Evolutionary conservation across 2,113 vertebrate genomes (phyloP).

Genomic region (Mohoua ochrocephala): DNA sequence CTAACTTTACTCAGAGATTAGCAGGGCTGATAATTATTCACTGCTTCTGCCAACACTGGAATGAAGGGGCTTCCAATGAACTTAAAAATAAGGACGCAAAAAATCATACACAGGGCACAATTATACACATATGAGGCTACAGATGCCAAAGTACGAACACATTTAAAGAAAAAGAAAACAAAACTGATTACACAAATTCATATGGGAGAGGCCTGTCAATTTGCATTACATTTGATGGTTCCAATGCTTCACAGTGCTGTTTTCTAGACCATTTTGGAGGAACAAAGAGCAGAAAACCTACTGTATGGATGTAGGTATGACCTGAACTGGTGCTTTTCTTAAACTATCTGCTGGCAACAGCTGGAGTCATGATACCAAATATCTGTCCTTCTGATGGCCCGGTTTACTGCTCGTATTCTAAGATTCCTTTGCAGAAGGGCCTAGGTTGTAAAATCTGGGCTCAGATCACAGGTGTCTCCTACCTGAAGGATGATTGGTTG

Average conservation of each 20-base stretch:
- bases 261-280: neutral
- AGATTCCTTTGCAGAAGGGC: neutral
- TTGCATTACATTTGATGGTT: neutral
- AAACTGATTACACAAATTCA: neutral
- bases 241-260: neutral
- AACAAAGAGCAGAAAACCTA: neutral
- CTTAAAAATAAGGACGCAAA: neutral
- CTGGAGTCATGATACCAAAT: neutral
- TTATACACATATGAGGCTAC: neutral
- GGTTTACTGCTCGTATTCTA: neutral
- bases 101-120: neutral
- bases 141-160: neutral
- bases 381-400: neutral
- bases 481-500: neutral
- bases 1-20: neutral
- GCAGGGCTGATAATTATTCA: neutral
- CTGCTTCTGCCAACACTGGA: neutral
- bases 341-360: neutral
- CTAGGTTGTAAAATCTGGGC: neutral
- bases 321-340: neutral
- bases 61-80: neutral
- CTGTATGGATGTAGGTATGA: neutral
- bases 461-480: neutral
- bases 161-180: neutral
- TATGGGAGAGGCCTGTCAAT: accelerated